Percentiles rank a stretch among this genome's conserved stretches.
phyloP scores from a whole-genome alignment of 2,113 vertebrate species.

The Pangasianodon gigas region DNA sequence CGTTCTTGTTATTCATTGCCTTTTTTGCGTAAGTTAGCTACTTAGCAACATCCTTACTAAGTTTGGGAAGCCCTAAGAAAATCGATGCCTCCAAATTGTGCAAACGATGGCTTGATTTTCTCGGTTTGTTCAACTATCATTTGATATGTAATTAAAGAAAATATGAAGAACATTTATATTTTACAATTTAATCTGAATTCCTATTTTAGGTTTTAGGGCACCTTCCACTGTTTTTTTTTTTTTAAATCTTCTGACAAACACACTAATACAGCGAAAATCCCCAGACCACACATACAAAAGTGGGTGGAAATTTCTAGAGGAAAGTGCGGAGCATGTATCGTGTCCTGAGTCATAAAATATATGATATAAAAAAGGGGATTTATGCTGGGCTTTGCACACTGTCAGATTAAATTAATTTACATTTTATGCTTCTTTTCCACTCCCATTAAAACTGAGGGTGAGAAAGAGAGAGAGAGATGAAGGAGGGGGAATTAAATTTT shows the following conservation, averaged over 20 bases:
- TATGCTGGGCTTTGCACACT: neutral
- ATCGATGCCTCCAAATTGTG: too few species aligned
- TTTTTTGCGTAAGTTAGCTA: neutral
- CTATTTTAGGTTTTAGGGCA: neutral
- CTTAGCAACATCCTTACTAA: neutral
- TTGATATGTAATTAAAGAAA: neutral
- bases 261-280: neutral
- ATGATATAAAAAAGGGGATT: neutral
- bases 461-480: neutral
- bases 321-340: neutral
- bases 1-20: neutral
- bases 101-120: neutral
- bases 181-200: neutral
- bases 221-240: neutral
- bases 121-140: too few species aligned
- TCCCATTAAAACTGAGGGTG: neutral
- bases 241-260: neutral
- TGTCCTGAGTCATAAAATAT: slow-evolving; percentile 11
- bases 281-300: neutral
- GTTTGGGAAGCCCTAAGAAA: too few species aligned
- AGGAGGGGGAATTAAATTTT: neutral
- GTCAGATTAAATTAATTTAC: slow-evolving; percentile 31
- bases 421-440: slow-evolving; percentile 14
- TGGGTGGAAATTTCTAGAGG: neutral
- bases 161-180: neutral